phyloP scores from a whole-genome alignment of 2,113 vertebrate genomes.

The Chaenogobius annularis region DNA sequence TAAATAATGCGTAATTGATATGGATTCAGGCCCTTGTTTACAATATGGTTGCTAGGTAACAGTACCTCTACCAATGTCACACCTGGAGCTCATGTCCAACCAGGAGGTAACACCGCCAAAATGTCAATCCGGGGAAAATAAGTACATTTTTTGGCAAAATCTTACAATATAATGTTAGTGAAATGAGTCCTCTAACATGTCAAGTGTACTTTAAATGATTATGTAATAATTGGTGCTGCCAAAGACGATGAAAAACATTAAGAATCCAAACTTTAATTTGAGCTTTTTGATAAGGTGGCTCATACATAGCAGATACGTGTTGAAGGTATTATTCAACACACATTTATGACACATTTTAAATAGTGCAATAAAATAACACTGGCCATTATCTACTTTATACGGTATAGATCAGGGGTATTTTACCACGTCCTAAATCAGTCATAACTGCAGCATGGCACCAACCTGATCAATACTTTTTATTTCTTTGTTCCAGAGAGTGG shows the following conservation, averaged over 20 bases:
- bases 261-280: neutral
- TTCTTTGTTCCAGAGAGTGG: slow-evolving; percentile 48
- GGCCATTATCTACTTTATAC: neutral
- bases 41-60: too few species aligned
- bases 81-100: too few species aligned
- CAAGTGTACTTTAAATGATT: neutral
- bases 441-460: slow-evolving; percentile 7
- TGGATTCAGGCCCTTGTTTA: too few species aligned
- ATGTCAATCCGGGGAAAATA: too few species aligned
- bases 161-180: too few species aligned
- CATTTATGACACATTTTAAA: neutral
- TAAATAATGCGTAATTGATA: too few species aligned
- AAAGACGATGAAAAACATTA: neutral
- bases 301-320: neutral
- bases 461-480: slow-evolving; percentile 52
- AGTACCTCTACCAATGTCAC: too few species aligned
- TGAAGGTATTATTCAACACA: neutral
- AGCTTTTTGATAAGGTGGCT: neutral
- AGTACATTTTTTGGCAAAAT: too few species aligned
- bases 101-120: too few species aligned
- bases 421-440: neutral
- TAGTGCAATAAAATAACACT: neutral
- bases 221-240: neutral
- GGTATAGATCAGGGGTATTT: slow-evolving; percentile 5
- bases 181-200: too few species aligned